Base-by-base conservation (phyloP, 2,797 vertebrate species). In the Lepus townsendii region DNA sequence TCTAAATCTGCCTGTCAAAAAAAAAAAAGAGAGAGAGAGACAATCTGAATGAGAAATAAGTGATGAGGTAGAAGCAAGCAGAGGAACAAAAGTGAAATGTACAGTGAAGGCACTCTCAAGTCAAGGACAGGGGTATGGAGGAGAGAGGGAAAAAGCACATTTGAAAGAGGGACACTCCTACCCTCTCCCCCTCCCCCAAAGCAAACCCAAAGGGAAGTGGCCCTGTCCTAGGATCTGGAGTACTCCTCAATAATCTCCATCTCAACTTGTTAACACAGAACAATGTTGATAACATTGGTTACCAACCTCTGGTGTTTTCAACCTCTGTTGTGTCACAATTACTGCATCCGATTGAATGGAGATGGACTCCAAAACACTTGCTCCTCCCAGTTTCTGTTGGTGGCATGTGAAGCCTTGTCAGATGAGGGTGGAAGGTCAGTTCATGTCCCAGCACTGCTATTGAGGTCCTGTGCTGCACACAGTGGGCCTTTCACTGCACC, bases 401-500 rank as follows among this genome's bases (percentile, higher is more conserved):
- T 12, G n/a, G 32, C 12, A 5, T 24, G 38, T 8, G 9, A 38
- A 9, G 22, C 26, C 14, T 35, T 30, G 16, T 30, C 8, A 7
- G 0, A 30, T 20, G 22, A 30, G 1, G 3, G 22, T 30, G 9
- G 16, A 14, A 54, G 22, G 9, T 14, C 26, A 52, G 16, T 7
- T 90, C 52, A n/a, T 11, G 7, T 7, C 38, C 13, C 14, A 62
- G 14, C 9, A 17, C n/a, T 42, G 30, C 7, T 9, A 5, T 7
- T 10, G 42, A 30, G 0, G 5, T 42, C 0, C 0, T 11, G 11
- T 27, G 22, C 22, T 47, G 52, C 2, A 52, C 2, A 30, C 5
- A 1, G 38, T 20, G 2, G 22, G 22, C 38, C 27, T 76, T 24
- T 76, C 22, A 27, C 20, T 22, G 42, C 3, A 3, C 9, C 16